Percentiles rank a stretch among this genome's conserved stretches.
Conservation (phyloP, 2,113 vertebrate genomes). For the Psilopogon haemacephalus region DNA sequence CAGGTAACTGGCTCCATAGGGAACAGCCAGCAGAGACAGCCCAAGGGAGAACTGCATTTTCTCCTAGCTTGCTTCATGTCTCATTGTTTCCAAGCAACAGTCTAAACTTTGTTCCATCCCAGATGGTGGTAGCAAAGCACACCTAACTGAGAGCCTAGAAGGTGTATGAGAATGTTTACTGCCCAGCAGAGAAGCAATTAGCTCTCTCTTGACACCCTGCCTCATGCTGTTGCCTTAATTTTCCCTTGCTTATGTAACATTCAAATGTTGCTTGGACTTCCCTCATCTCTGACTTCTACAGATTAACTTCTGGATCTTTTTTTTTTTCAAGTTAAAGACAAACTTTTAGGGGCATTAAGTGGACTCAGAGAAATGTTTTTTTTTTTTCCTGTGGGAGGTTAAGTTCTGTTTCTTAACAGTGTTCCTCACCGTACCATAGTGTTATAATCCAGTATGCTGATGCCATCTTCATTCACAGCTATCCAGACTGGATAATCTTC, state of each 20-base stretch:
- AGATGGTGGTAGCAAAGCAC: not conserved
- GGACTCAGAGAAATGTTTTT: not conserved
- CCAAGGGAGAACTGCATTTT: not conserved
- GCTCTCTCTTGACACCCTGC: not conserved
- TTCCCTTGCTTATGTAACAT: not conserved
- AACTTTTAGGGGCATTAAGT: not conserved
- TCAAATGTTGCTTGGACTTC: not conserved
- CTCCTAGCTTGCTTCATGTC: not conserved
- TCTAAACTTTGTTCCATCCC: not conserved
- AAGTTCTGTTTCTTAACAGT: not conserved
- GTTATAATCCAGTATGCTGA: constrained; percentile 83
- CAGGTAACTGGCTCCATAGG: not conserved
- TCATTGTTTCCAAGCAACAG: not conserved
- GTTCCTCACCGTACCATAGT: constrained; percentile 80
- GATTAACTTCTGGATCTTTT: constrained; percentile 14
- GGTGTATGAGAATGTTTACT: not conserved
- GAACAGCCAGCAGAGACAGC: not conserved
- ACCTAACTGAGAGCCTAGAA: not conserved
- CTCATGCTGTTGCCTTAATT: not conserved
- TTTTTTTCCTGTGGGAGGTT: not conserved
- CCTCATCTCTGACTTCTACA: constrained; percentile 10
- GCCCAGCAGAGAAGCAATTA: not conserved
- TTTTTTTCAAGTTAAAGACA: constrained; percentile 22
- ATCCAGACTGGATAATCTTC: constrained; percentile 84
- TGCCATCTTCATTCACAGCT: constrained; percentile 87